Percentiles rank a stretch among this genome's conserved stretches.
phyloP scores from a whole-genome alignment of 2,113 vertebrate genomes.

The Galbula dea region DNA sequence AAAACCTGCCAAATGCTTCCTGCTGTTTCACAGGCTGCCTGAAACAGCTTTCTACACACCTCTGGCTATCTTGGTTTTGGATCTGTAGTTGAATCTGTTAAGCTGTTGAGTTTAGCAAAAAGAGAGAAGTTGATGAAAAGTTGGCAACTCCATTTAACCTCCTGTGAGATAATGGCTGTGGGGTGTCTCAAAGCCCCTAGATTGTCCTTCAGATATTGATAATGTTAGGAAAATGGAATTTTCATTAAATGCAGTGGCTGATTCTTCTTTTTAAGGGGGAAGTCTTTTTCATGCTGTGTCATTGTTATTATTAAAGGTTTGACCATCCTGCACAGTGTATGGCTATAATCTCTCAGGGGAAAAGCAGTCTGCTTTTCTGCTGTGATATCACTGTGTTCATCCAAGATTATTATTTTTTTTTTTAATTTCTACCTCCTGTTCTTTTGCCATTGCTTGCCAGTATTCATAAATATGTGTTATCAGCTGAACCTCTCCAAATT shows the following conservation, averaged over 20 bases:
- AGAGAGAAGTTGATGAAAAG: constrained; percentile 6
- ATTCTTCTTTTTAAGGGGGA: constrained; percentile 4
- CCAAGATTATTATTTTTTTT: neutral
- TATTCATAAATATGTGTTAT: constrained; percentile 34
- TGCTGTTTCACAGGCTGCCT: neutral
- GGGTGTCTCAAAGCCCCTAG: neutral
- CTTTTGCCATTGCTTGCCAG: constrained; percentile 36
- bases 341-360: constrained; percentile 22
- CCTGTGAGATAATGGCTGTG: neutral
- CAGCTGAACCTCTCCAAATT: constrained; percentile 45
- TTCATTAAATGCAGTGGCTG: neutral
- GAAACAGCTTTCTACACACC: neutral
- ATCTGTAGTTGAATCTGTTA: neutral
- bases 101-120: constrained; percentile 5
- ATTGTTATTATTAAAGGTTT: constrained; percentile 55
- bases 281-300: constrained; percentile 15
- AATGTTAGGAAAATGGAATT: constrained; percentile 17
- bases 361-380: constrained; percentile 22
- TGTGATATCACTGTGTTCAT: constrained; percentile 20
- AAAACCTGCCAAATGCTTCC: neutral
- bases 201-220: constrained; percentile 2
- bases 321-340: neutral
- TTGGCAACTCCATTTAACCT: constrained; percentile 44
- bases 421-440: constrained; percentile 33
- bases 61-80: constrained; percentile 15